phyloP scores from a whole-genome alignment of 2,113 vertebrate genomes.

The Semicossyphus pulcher region DNA sequence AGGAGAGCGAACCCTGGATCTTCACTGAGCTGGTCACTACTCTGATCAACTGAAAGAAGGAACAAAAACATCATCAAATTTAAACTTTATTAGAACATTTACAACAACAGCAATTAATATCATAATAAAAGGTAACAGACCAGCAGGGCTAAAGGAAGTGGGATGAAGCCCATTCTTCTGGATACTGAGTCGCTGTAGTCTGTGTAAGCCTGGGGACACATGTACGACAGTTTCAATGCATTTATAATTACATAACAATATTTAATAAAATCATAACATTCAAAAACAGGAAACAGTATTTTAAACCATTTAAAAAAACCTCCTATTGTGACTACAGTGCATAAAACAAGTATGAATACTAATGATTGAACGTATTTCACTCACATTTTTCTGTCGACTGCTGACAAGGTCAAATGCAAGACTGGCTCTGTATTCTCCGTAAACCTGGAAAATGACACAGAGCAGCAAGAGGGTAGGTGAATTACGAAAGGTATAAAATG shows the following conservation, averaged over 20 bases:
- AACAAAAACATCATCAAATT: neutral
- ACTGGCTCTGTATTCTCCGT: conserved; percentile 98
- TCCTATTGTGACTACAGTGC: no score
- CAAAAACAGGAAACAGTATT: neutral
- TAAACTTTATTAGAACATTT: neutral
- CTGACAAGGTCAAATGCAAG: conserved; percentile 98
- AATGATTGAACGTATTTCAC: conserved; percentile 49
- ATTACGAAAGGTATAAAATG: neutral
- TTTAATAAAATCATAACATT: neutral
- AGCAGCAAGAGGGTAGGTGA: neutral
- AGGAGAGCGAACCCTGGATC: conserved; percentile 95
- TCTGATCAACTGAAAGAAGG: conserved; percentile 89
- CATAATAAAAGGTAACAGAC: conserved; percentile 82
- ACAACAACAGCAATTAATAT: neutral
- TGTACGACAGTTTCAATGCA: conserved; percentile 40
- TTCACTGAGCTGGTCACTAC: conserved; percentile 97
- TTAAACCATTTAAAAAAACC: no score
- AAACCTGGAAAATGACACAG: conserved; percentile 85
- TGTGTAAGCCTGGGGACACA: conserved; percentile 91
- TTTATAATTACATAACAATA: neutral
- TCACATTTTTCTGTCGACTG: conserved; percentile 98
- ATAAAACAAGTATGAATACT: neutral
- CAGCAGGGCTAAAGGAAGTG: conserved; percentile 95
- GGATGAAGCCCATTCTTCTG: conserved; percentile 98
- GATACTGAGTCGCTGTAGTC: conserved; percentile 99